A percentile compares a stretch with the other conserved stretches of the same genome.
Conservation (phyloP, 2,113 vertebrate genomes). For the Muscicapa adusta region DNA sequence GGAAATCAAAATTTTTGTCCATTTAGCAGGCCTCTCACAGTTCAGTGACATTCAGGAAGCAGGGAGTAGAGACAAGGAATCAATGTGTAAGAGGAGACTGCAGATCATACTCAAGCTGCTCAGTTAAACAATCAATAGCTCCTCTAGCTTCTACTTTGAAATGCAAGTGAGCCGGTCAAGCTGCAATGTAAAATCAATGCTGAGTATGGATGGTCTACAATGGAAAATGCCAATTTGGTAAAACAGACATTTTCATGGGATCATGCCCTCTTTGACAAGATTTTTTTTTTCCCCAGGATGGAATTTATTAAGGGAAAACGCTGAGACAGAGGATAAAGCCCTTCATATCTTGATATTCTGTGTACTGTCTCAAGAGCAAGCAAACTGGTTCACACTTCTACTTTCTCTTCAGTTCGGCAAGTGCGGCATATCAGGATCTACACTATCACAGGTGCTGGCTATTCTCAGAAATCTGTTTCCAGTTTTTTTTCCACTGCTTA, state of each 20-base stretch:
- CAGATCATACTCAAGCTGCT: constrained; percentile 49
- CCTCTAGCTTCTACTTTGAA: constrained; percentile 46
- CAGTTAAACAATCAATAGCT: constrained; percentile 57
- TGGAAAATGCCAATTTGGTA: neutral
- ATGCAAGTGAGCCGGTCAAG: constrained; percentile 52
- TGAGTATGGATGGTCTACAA: neutral
- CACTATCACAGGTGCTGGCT: neutral
- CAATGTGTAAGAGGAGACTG: constrained; percentile 52
- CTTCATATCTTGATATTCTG: neutral
- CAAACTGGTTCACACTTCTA: neutral
- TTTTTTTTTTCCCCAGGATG: neutral
- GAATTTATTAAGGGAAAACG: neutral
- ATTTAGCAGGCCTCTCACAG: constrained; percentile 68
- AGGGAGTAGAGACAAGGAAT: constrained; percentile 58
- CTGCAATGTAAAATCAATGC: constrained; percentile 8
- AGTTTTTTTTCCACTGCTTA: neutral
- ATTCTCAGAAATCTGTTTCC: neutral
- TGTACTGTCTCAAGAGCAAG: neutral
- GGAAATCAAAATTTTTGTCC: constrained; percentile 76
- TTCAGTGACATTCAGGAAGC: constrained; percentile 62
- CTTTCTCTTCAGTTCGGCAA: neutral
- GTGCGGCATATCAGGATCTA: neutral
- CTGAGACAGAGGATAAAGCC: neutral
- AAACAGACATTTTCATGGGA: neutral
- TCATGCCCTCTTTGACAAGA: neutral